Evolutionary conservation across 2,888 invertebrate genomes (phyloP).

Genomic region (Autographa pulchrina): DNA sequence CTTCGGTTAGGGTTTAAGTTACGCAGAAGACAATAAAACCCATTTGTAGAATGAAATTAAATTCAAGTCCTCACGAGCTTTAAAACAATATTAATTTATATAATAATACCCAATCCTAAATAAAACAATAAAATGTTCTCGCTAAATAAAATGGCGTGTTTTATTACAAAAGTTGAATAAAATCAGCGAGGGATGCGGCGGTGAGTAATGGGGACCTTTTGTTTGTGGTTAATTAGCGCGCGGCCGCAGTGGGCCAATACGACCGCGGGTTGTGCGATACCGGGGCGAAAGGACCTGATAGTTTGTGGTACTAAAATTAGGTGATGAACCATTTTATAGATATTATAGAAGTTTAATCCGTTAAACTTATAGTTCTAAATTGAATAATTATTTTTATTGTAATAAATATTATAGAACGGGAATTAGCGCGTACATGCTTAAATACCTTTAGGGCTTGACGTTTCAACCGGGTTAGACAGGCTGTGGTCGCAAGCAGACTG

Average conservation of each 20-base stretch:
- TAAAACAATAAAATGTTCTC: conserved; percentile 56
- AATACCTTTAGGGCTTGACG: too few relatives aligned
- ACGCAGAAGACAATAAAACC: background rate
- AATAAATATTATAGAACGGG: too few relatives aligned
- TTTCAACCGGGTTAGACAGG: too few relatives aligned
- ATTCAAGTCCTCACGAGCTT: conserved; percentile 23
- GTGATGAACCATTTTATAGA: conserved; percentile 6
- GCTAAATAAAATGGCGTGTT: conserved; percentile 55
- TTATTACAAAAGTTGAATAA: conserved; percentile 60
- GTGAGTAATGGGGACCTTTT: conserved; percentile 65
- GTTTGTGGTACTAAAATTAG: conserved; percentile 43
- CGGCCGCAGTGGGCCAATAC: conserved; percentile 48
- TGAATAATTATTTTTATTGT: too few relatives aligned
- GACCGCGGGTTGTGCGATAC: conserved; percentile 20
- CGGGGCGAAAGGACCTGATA: conserved; percentile 37
- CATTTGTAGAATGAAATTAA: conserved; percentile 8
- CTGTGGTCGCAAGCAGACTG: too few relatives aligned
- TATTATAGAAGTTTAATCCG: background rate
- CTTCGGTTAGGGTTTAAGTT: background rate
- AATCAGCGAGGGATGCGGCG: conserved; percentile 60
- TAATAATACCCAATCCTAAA: conserved; percentile 38
- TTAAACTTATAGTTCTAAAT: too few relatives aligned
- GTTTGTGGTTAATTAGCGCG: conserved; percentile 69
- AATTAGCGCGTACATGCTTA: too few relatives aligned
- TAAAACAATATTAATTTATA: conserved; percentile 49